Conservation (phyloP, 1,140 invertebrate species). For the Aphelenchoides fujianensis region DNA sequence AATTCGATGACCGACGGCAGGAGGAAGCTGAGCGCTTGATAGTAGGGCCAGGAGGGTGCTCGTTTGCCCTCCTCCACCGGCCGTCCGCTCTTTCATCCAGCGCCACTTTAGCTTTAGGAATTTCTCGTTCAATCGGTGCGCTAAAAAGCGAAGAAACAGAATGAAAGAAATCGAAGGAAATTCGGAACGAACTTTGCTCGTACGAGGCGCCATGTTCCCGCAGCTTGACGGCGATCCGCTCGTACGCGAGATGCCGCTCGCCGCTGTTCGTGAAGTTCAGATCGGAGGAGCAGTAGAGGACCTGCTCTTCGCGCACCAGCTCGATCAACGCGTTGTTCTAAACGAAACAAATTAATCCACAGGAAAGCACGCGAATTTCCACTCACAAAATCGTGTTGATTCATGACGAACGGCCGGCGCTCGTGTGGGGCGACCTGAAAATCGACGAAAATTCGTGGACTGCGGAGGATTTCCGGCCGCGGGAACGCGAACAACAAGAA, state of each 20-base stretch:
- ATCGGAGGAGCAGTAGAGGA: neutral
- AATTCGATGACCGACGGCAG: constrained; percentile 20
- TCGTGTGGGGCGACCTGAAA: neutral
- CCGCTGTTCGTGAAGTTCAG: constrained; percentile 8
- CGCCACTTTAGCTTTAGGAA: constrained; percentile 21
- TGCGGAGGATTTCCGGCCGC: no score
- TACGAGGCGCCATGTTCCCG: constrained; percentile 8
- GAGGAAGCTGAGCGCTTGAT: constrained; percentile 19
- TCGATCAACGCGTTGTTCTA: neutral
- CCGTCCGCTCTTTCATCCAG: constrained; percentile 11
- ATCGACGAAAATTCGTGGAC: no score
- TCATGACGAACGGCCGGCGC: neutral
- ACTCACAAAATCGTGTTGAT: neutral
- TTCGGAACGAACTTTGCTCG: constrained; percentile 13
- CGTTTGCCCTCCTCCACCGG: constrained; percentile 10
- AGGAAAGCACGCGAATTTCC: no score
- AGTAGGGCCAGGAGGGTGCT: constrained; percentile 14
- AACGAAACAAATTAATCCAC: neutral
- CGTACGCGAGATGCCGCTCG: constrained; percentile 17
- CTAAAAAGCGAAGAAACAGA: neutral
- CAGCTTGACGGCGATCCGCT: constrained; percentile 15
- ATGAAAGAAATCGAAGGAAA: no score
- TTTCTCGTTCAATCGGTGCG: constrained; percentile 20
- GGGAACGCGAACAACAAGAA: no score
- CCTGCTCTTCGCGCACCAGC: constrained; percentile 1